Evolutionary conservation across 2,797 vertebrate genomes (phyloP).

Genomic region (Betta splendens): DNA sequence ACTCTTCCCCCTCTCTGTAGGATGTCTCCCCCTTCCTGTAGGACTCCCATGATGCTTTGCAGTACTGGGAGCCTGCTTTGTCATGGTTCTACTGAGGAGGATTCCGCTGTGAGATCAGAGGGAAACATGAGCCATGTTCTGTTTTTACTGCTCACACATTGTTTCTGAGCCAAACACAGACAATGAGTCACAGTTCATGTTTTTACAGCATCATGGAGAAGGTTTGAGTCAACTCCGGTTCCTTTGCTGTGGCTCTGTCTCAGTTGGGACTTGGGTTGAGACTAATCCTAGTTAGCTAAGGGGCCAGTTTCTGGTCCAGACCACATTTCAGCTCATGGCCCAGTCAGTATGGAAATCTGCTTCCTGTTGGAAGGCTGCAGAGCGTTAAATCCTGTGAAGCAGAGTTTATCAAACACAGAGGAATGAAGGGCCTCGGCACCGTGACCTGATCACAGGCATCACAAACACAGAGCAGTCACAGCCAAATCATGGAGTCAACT

Average conservation of each 20-base stretch:
- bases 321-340: neutral
- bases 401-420: conserved; percentile 48
- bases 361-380: conserved; percentile 31
- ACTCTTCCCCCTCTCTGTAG: too few relatives aligned
- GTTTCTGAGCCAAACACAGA: neutral
- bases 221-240: too few relatives aligned
- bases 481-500: conserved; percentile 26
- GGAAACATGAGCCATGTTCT: neutral
- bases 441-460: conserved; percentile 17
- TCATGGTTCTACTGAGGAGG: conserved; percentile 20
- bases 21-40: too few relatives aligned
- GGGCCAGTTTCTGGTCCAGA: too few relatives aligned
- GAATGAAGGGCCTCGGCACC: neutral
- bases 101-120: conserved; percentile 3
- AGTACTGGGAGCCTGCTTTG: conserved; percentile 3
- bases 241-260: too few relatives aligned
- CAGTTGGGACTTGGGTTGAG: too few relatives aligned
- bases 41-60: conserved; percentile 50
- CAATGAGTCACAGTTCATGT: neutral
- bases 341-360: conserved; percentile 39
- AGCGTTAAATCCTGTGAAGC: conserved; percentile 45
- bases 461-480: conserved; percentile 10
- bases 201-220: neutral
- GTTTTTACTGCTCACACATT: neutral
- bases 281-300: too few relatives aligned